Evolutionary conservation across 2,888 invertebrate species (phyloP).

Genomic region (Druceiella hillmani): DNA sequence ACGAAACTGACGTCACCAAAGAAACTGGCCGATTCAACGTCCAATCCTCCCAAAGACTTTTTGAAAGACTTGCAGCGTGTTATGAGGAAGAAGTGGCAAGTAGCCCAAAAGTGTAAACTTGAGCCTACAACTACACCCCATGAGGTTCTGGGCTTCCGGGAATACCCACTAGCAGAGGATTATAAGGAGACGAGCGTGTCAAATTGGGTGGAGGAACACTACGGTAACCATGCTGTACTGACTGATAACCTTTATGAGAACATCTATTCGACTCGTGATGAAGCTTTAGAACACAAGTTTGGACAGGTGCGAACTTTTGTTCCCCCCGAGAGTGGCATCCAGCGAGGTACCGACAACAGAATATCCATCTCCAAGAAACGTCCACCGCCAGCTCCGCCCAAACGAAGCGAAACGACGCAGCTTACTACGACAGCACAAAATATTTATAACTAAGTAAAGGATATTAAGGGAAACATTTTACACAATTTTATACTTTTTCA

Average conservation of each 20-base stretch:
- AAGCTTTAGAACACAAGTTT: constrained; percentile 35
- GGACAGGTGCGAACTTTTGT: constrained; percentile 25
- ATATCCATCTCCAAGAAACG: constrained; percentile 68
- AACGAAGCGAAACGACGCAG: constrained; percentile 83
- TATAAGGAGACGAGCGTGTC: constrained; percentile 80
- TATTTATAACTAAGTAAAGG: too few species aligned
- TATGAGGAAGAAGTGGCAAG: constrained; percentile 91
- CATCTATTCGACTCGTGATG: too few species aligned
- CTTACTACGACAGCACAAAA: too few species aligned
- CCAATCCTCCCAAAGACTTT: constrained; percentile 76
- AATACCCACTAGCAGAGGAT: constrained; percentile 67
- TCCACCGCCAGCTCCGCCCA: constrained; percentile 87
- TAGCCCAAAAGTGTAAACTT: constrained; percentile 85
- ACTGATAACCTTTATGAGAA: constrained; percentile 71
- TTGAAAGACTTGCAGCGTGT: constrained; percentile 85
- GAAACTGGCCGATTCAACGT: constrained; percentile 64
- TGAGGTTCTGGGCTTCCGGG: constrained; percentile 85
- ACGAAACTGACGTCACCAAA: constrained; percentile 72
- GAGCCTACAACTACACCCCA: constrained; percentile 87
- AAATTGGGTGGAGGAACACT: constrained; percentile 87
- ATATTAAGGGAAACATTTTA: too few species aligned
- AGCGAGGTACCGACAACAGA: constrained; percentile 34
- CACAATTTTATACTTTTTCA: too few species aligned
- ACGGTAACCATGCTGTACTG: constrained; percentile 49
- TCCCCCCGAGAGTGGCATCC: constrained; percentile 30